Evolutionary conservation across 2,888 invertebrate species (phyloP).

Genomic region (Xanthia togata): DNA sequence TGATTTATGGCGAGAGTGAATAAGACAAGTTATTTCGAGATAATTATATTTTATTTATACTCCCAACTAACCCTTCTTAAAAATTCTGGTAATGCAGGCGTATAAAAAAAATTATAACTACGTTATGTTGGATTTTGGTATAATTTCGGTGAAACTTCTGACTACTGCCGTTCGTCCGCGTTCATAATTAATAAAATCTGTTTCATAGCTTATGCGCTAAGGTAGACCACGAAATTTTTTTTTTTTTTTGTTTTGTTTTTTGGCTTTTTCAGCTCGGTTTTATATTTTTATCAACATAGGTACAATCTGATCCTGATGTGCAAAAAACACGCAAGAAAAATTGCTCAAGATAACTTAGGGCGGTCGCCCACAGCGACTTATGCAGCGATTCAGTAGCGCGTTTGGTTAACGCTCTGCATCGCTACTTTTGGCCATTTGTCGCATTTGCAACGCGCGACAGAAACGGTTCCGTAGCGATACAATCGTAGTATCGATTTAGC

Average conservation of each 20-base stretch:
- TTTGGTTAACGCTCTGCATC: background rate
- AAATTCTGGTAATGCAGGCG: background rate
- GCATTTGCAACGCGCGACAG: background rate
- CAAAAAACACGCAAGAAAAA: background rate
- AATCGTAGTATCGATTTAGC: background rate
- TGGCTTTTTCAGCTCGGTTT: background rate
- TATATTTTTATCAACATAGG: background rate
- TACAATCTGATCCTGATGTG: too few relatives aligned
- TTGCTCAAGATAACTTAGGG: too few relatives aligned
- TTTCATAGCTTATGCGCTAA: background rate
- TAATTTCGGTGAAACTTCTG: background rate
- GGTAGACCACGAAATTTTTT: background rate
- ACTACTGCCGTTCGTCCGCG: background rate
- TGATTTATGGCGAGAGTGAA: conserved; percentile 27
- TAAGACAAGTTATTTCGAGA: conserved; percentile 31
- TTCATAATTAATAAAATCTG: conserved; percentile 2
- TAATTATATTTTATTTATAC: background rate
- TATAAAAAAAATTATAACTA: conserved; percentile 1
- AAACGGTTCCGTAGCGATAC: background rate
- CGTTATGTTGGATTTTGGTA: background rate
- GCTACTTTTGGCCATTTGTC: background rate
- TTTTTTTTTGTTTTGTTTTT: background rate
- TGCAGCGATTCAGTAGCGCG: background rate
- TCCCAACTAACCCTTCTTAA: background rate
- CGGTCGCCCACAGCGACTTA: background rate